These are phyloP conservation scores for Euura saliciscinereae DNA, from an alignment of 1,140 invertebrate genomes.

Conservation along the genomic window DNA sequence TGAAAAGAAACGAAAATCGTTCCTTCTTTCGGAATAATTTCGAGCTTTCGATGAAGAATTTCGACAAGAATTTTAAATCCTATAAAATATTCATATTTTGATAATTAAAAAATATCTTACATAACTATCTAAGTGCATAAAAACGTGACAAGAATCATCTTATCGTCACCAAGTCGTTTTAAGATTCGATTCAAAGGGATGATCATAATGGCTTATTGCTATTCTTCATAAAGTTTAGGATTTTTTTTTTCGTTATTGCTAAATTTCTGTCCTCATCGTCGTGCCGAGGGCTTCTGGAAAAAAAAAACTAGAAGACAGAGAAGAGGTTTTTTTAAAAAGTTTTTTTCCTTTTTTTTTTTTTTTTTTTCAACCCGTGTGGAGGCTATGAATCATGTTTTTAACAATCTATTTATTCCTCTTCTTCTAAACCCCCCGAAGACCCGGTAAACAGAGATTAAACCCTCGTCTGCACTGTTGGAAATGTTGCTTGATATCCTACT, in stretches of 20 bases:
- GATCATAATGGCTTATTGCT: conserved; percentile 46
- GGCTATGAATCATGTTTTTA: background rate
- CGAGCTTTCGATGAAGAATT: no score
- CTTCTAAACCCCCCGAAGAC: background rate
- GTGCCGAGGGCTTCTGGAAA: background rate
- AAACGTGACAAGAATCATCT: no score
- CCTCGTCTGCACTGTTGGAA: no score
- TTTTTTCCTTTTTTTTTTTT: conserved; percentile 9
- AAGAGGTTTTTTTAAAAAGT: conserved; percentile 38
- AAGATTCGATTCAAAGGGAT: conserved; percentile 22
- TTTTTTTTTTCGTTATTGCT: conserved; percentile 25
- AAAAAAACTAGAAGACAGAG: background rate
- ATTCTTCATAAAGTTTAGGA: conserved; percentile 29
- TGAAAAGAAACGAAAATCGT: no score
- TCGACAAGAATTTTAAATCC: no score
- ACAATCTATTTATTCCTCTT: background rate
- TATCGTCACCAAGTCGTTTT: no score
- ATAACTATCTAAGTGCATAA: no score
- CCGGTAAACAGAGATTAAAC: no score
- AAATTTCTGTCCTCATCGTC: conserved; percentile 3
- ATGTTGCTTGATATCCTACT: no score
- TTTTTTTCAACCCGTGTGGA: background rate
- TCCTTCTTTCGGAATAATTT: no score
- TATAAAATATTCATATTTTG: no score
- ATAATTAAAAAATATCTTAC: no score